Evolutionary conservation across 2,113 vertebrate species (phyloP).

Genomic region (Oenanthe melanoleuca): DNA sequence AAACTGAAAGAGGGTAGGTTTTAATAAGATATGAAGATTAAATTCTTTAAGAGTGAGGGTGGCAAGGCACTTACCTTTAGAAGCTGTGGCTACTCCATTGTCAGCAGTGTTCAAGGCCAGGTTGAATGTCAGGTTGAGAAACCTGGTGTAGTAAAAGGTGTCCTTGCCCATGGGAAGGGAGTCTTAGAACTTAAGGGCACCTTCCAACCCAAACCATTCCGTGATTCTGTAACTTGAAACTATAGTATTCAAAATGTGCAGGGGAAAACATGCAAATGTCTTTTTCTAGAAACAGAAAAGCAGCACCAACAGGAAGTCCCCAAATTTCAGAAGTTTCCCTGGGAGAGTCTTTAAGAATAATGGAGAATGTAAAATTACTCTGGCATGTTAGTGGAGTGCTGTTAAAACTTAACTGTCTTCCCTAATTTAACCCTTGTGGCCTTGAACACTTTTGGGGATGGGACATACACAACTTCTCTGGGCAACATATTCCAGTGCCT

Average conservation of each 20-base stretch:
- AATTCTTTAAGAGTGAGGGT: background rate
- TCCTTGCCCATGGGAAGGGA: background rate
- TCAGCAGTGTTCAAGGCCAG: background rate
- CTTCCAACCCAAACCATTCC: background rate
- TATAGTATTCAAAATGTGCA: background rate
- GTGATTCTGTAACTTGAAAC: background rate
- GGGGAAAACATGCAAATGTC: background rate
- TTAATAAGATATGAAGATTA: background rate
- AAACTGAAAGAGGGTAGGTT: background rate
- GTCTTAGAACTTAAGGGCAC: background rate
- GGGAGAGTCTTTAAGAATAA: background rate
- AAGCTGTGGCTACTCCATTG: background rate
- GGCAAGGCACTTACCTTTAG: background rate
- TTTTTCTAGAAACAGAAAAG: background rate
- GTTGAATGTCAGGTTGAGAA: background rate
- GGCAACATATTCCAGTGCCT: background rate
- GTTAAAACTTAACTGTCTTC: background rate
- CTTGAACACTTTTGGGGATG: background rate
- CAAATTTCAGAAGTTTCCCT: background rate
- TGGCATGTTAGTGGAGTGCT: accelerated
- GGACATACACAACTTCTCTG: background rate
- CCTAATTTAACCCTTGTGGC: background rate
- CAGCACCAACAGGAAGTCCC: background rate
- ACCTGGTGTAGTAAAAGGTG: background rate
- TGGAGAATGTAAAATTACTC: background rate